Base-by-base conservation (phyloP, 2,113 vertebrate genomes). In the Hippocampus barbouri region DNA sequence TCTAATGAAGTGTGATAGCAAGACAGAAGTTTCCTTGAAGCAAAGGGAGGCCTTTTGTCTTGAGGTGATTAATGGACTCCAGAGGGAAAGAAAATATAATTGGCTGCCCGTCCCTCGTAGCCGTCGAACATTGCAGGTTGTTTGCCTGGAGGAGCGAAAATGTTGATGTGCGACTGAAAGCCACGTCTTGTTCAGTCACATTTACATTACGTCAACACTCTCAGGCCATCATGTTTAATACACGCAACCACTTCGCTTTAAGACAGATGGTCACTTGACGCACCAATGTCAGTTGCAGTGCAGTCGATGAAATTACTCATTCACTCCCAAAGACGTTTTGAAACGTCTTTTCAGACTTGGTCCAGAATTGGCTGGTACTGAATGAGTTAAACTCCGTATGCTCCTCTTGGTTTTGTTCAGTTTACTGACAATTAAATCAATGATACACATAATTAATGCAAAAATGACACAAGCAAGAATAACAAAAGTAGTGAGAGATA, bases 61-160 rank as follows among this genome's bases (percentile, higher is more conserved):
- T 88, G 84, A 89, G 72, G 89, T 93, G 93, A 95, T 94, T 94
- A 93, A 94, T 92, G 89, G 84, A 85, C 89, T 91, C 83, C 86
- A 82, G 80, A 87, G 87, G 88, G 79, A 83, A 86, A 83, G 75
- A 90, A 86, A 89, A 87, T 89, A 86, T 92, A 93, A 95, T 94
- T 95, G 91, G 89, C 41, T 85, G 85, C 72, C 77, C 14, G 66
- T 79, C 74, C 79, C 84, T 86, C 78, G 70, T 71, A 81, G 81
- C 84, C 78, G 79, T 67, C 71, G 77, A 72, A 63, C 78, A 72
- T 74, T 30, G 73, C 59, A 67, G 14, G 9, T 74, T 49, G 45
- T 79, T 76, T 64, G 72, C 69, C 73, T 4, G 21, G 43, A 57
- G 61, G 71, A 72, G 68, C 51, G 45, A 74, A 61, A 79, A 62